phyloP scores from a whole-genome alignment of 1,140 invertebrate species.

The Hormaphis cornu region DNA sequence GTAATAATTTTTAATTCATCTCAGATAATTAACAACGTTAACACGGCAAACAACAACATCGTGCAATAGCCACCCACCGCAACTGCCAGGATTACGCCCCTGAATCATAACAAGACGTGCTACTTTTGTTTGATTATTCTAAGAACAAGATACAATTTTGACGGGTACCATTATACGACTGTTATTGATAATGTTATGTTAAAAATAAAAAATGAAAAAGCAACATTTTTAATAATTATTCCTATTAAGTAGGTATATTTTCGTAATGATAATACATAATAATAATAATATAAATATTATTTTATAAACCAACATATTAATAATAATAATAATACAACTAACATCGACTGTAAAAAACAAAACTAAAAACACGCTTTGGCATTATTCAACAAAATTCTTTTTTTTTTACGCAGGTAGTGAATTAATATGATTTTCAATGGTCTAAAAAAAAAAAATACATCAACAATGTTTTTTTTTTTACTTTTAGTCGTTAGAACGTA shows the following conservation, averaged over 20 bases:
- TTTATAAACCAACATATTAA: slow-evolving; percentile 27
- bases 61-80: too few species aligned
- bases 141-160: too few species aligned
- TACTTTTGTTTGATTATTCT: too few species aligned
- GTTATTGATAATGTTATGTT: not conserved
- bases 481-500: not conserved
- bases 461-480: slow-evolving; percentile 16
- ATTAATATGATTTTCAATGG: not conserved
- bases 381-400: too few species aligned
- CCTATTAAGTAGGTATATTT: slow-evolving; percentile 28
- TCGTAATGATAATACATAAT: slow-evolving; percentile 25
- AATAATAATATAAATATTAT: slow-evolving; percentile 30
- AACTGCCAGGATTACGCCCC: too few species aligned
- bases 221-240: slow-evolving; percentile 20
- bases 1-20: too few species aligned
- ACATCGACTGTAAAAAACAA: slow-evolving; percentile 28
- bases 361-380: slow-evolving; percentile 18
- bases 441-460: slow-evolving; percentile 5
- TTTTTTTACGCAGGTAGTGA: too few species aligned
- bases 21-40: too few species aligned
- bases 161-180: too few species aligned
- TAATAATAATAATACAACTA: slow-evolving; percentile 12
- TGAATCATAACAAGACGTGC: too few species aligned
- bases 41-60: too few species aligned
- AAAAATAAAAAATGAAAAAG: not conserved